A percentile compares a stretch with the other conserved stretches of the same genome.
These are phyloP conservation scores for Pantherophis vulpinus DNA, from an alignment of 2,797 vertebrate species.

Conservation along the genomic window DNA sequence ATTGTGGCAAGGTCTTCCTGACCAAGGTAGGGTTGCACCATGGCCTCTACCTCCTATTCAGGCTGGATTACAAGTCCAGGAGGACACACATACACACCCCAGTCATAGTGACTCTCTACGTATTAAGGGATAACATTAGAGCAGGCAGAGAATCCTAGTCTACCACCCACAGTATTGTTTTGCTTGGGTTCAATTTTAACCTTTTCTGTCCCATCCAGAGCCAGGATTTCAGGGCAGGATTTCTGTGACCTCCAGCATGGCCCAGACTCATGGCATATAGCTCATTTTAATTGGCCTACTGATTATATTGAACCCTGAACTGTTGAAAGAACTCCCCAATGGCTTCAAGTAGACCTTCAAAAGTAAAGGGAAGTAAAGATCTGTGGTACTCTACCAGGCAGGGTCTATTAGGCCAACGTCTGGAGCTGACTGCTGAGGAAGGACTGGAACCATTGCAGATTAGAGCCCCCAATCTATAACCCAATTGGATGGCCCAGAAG, in stretches of 20 bases:
- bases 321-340: background rate
- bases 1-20: background rate
- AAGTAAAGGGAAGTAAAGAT: background rate
- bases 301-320: background rate
- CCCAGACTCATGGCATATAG: background rate
- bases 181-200: background rate
- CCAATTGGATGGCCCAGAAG: no score
- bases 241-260: background rate
- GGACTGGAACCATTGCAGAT: background rate
- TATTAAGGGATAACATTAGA: background rate
- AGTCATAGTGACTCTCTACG: background rate
- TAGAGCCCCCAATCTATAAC: background rate
- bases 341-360: background rate
- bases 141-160: background rate
- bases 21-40: background rate
- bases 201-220: background rate
- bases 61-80: background rate
- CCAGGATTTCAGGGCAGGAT: background rate
- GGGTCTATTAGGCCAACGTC: background rate
- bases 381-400: background rate
- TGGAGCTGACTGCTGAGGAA: background rate
- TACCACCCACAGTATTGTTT: background rate
- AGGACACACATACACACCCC: background rate
- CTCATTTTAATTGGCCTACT: background rate
- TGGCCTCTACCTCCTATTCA: background rate